These are phyloP conservation scores for Leptonema lineaticorne DNA, from an alignment of 1,140 invertebrate genomes.

Conservation along the genomic window DNA sequence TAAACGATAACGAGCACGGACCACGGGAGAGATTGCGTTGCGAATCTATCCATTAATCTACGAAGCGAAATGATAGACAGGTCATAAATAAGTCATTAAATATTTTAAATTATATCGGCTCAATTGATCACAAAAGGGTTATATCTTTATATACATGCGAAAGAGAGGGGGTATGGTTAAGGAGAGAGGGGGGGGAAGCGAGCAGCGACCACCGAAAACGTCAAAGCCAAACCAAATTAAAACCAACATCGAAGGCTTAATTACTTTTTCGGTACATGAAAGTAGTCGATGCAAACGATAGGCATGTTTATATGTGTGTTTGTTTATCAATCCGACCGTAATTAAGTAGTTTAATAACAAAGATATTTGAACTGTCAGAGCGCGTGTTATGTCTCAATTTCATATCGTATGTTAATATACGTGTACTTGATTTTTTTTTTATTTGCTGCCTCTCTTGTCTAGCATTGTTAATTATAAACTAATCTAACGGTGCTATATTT, in stretches of 20 bases:
- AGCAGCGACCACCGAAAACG: conserved; percentile 21
- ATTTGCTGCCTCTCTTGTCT: no score
- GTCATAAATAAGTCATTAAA: conserved; percentile 30
- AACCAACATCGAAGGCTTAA: conserved; percentile 18
- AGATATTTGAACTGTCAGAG: conserved; percentile 15
- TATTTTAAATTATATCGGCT: conserved; percentile 28
- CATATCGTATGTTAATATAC: conserved; percentile 4
- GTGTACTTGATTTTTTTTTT: conserved; percentile 1
- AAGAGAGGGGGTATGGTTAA: no score
- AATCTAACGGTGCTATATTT: conserved; percentile 2
- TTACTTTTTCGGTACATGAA: conserved; percentile 21
- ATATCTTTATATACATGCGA: conserved; percentile 20
- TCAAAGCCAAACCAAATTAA: conserved; percentile 27
- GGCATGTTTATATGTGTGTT: conserved; percentile 5
- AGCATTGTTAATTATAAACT: conserved; percentile 3
- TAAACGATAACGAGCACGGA: background rate
- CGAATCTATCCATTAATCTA: conserved; percentile 26
- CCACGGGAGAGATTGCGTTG: conserved; percentile 3
- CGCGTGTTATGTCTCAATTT: conserved; percentile 18
- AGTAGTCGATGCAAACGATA: conserved; percentile 15
- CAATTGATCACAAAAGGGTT: conserved; percentile 22
- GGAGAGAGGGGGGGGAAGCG: no score
- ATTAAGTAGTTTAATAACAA: conserved; percentile 14
- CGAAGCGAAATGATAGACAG: conserved; percentile 27
- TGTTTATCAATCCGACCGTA: conserved; percentile 19